Base-by-base conservation (phyloP, 1,140 invertebrate genomes). In the Drosophila biarmipes region DNA sequence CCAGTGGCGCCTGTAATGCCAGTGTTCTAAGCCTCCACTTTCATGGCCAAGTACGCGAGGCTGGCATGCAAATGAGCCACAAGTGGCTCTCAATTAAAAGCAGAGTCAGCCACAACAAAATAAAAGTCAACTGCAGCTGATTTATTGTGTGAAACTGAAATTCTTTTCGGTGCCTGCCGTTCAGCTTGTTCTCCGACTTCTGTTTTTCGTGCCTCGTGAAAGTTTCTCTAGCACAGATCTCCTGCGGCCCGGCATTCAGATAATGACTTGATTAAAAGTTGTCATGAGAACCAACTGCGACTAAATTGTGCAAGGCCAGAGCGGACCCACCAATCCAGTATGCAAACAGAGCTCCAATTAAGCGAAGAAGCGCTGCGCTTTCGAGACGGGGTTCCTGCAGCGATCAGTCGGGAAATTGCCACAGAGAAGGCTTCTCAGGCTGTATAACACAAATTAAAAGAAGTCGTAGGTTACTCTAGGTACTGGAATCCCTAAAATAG, bases 61-160 rank as follows among this genome's bases (percentile, higher is more conserved):
- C 8, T 59, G 77, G 71, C 73, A 87, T 78, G 78, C 82, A 86
- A 86, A 85, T 78, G 52, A 73, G 53, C 35, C 19, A 29, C 61
- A 63, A 72, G 53, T 75, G 67, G 78, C 75, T 73, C 53, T 87
- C 73, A 89, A 87, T 89, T 84, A 84, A 84, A 73, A 69, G n/a
- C 52, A 61, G 40, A 62, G 19, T 46, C 40, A 46, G 29, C 35
- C 63, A 29, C 35, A 43, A 45, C 55, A 46, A 86, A 75, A 69
- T 63, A 63, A 79, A 87, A 84, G 59, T 63, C 75, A 78, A 77
- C 71, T 82, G 49, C 62, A 63, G 46, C 76, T 89, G 80, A 89
- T 89, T 89, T 89, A 84, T 71, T 89, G 84, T 89, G 84, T 89
- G 84, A 89, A 89, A 89, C 76, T 48, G 76, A 89, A 87, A 89